Conservation (phyloP, 2,888 invertebrate genomes). For the Caenorhabditis zanzibari region DNA sequence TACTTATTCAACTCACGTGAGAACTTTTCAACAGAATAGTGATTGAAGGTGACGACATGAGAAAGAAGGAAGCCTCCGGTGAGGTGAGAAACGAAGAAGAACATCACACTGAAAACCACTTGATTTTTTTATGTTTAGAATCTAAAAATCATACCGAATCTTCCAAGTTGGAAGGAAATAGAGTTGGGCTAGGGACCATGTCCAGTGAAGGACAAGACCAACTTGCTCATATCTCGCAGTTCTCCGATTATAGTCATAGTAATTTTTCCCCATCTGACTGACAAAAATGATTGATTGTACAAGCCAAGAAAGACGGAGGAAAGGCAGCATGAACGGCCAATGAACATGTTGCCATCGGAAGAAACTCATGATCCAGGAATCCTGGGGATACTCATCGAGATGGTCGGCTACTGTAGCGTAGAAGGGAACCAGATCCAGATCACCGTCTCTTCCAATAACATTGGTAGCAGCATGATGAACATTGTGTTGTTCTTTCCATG, state of each 20-base stretch:
- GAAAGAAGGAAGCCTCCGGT: conserved; percentile 82
- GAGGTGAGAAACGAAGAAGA: conserved; percentile 76
- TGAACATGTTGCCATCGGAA: conserved; percentile 82
- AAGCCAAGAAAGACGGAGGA: conserved; percentile 81
- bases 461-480: conserved; percentile 83
- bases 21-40: conserved; percentile 82
- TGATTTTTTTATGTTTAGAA: not conserved
- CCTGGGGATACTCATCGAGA: conserved; percentile 71
- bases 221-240: conserved; percentile 72
- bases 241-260: conserved; percentile 75
- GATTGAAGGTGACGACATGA: conserved; percentile 83
- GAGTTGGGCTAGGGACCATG: conserved; percentile 74
- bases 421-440: conserved; percentile 81
- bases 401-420: conserved; percentile 81
- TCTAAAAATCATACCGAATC: conserved; percentile 9
- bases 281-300: conserved; percentile 79
- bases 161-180: conserved; percentile 76
- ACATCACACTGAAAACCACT: conserved; percentile 66
- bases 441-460: conserved; percentile 80
- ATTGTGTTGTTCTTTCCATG: conserved; percentile 83
- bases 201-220: conserved; percentile 79
- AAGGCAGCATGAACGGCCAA: conserved; percentile 80
- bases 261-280: conserved; percentile 76
- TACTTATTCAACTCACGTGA: conserved; percentile 73
- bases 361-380: conserved; percentile 74